phyloP scores from a whole-genome alignment of 2,888 invertebrate species.

The Limnephilus lunatus region DNA sequence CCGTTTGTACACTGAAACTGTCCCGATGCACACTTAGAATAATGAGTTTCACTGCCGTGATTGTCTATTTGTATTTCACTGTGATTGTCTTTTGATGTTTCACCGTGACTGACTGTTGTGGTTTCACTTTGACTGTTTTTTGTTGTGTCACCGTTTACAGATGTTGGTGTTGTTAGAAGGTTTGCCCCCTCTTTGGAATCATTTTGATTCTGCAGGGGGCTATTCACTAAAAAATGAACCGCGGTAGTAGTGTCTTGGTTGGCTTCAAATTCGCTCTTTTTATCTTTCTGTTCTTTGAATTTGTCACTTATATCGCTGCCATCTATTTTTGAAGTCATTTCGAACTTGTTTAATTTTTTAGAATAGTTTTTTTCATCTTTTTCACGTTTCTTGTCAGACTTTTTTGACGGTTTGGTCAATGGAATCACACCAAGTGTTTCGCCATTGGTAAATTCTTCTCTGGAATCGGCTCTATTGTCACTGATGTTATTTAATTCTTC shows the following conservation, averaged over 20 bases:
- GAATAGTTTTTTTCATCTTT: conserved; percentile 65
- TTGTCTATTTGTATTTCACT: conserved; percentile 5
- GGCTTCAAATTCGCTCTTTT: conserved; percentile 63
- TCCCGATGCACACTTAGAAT: conserved; percentile 77
- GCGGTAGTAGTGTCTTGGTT: conserved; percentile 65
- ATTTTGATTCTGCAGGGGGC: conserved; percentile 65
- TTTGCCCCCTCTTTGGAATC: conserved; percentile 66
- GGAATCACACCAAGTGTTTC: conserved; percentile 61
- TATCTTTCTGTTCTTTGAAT: conserved; percentile 65
- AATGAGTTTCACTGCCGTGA: conserved; percentile 66
- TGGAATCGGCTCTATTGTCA: conserved; percentile 59
- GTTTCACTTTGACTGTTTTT: conserved; percentile 17
- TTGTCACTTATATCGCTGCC: conserved; percentile 65
- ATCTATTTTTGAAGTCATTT: conserved; percentile 55
- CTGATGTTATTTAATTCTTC: conserved; percentile 62
- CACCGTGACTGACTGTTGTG: neutral
- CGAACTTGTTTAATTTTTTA: conserved; percentile 65
- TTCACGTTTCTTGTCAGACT: conserved; percentile 65
- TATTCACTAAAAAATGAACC: conserved; percentile 65
- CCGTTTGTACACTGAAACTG: conserved; percentile 80
- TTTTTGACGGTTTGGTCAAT: conserved; percentile 58
- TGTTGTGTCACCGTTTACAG: neutral
- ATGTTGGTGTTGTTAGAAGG: conserved; percentile 28
- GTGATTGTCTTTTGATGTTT: conserved; percentile 17
- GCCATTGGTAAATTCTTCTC: conserved; percentile 59